A percentile compares a stretch with the other conserved stretches of the same genome.
phyloP scores from a whole-genome alignment of 2,888 invertebrate species.

The Gerris lacustris region DNA sequence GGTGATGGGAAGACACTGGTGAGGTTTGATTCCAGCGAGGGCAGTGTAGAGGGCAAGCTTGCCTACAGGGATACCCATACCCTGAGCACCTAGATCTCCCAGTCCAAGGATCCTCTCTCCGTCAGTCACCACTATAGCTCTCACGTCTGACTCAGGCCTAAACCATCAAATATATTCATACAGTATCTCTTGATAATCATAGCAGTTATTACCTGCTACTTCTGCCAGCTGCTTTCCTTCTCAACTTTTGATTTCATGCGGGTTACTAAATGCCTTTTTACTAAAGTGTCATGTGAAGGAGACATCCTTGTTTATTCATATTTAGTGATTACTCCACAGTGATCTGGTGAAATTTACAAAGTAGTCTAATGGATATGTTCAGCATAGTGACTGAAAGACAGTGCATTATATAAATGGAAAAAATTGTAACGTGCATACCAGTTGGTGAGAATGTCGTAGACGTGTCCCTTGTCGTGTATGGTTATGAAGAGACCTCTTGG shows the following conservation, averaged over 20 bases:
- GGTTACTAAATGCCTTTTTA: too few species aligned
- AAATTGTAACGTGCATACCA: constrained; percentile 49
- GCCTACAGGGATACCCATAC: constrained; percentile 98
- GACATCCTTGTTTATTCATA: too few species aligned
- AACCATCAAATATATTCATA: background rate
- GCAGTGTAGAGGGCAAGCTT: constrained; percentile 95
- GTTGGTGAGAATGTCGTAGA: constrained; percentile 86
- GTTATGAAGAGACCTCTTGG: constrained; percentile 92
- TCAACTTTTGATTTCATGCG: too few species aligned
- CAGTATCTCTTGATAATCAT: too few species aligned
- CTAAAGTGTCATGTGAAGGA: too few species aligned
- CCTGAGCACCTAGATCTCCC: constrained; percentile 92
- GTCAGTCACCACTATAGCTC: constrained; percentile 90
- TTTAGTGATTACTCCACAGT: too few species aligned
- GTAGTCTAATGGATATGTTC: too few species aligned
- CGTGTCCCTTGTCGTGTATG: constrained; percentile 88
- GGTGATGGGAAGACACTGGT: constrained; percentile 86
- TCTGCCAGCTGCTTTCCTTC: too few species aligned
- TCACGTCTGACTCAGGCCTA: constrained; percentile 75
- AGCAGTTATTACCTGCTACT: too few species aligned
- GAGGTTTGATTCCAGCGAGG: constrained; percentile 89
- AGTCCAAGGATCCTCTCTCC: constrained; percentile 95
- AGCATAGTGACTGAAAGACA: too few species aligned
- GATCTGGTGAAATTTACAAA: too few species aligned
- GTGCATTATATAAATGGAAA: too few species aligned